phyloP scores from a whole-genome alignment of 2,113 vertebrate genomes.

The Lophochroa leadbeateri region DNA sequence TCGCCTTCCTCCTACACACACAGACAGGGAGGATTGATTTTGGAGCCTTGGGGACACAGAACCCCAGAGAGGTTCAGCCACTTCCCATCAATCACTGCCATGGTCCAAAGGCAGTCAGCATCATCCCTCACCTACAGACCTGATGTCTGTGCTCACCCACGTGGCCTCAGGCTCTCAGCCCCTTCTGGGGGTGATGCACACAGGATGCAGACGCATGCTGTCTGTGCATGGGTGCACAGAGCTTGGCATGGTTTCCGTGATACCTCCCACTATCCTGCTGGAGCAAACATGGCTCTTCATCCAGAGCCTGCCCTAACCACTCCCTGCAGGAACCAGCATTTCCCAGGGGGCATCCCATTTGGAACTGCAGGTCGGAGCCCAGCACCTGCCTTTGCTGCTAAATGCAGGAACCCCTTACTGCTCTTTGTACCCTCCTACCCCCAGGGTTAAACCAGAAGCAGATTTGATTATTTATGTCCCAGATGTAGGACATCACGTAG shows the following conservation, averaged over 20 bases:
- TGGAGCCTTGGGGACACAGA: neutral
- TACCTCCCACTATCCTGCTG: neutral
- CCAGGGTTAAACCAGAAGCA: neutral
- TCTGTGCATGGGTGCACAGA: too few species aligned
- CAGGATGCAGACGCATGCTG: neutral
- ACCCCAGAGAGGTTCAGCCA: neutral
- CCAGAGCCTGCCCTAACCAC: neutral
- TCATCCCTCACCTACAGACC: neutral
- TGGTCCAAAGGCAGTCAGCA: neutral
- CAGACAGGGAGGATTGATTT: neutral
- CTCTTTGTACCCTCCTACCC: neutral
- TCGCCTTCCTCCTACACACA: fast-evolving
- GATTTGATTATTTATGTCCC: neutral
- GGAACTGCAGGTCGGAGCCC: fast-evolving
- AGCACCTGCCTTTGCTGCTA: neutral
- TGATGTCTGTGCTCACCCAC: fast-evolving
- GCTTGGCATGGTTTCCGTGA: neutral
- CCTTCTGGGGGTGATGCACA: fast-evolving
- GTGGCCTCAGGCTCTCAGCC: neutral
- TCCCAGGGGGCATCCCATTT: fast-evolving
- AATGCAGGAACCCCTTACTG: fast-evolving
- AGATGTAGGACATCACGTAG: neutral
- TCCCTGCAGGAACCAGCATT: fast-evolving
- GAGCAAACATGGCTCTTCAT: neutral
- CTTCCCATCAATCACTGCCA: neutral